Conservation (phyloP, 2,113 vertebrate genomes). For the Bubalus kerabau region DNA sequence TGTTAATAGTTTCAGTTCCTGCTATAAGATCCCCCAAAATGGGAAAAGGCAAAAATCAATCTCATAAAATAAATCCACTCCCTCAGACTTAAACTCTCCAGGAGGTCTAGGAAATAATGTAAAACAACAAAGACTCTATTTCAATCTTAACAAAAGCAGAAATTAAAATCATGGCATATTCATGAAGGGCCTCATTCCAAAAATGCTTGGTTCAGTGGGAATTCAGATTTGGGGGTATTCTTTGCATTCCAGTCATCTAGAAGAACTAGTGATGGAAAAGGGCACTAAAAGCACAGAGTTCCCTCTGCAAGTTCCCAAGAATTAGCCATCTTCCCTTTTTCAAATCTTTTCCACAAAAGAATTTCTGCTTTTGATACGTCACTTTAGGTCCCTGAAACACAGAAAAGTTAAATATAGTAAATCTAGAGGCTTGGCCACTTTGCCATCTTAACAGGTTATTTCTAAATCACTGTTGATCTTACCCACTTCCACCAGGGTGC, state of each 20-base stretch:
- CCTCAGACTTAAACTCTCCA: not conserved
- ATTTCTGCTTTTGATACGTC: constrained; percentile 1
- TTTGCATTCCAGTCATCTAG: constrained; percentile 32
- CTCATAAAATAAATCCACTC: not conserved
- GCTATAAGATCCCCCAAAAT: not conserved
- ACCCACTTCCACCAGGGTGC: too few relatives aligned
- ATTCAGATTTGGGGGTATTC: constrained; percentile 30
- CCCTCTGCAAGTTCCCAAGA: not conserved
- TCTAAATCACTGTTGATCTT: not conserved
- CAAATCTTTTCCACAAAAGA: not conserved
- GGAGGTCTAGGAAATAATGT: constrained; percentile 20
- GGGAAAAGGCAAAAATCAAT: not conserved
- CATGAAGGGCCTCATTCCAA: constrained; percentile 58
- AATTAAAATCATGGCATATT: constrained; percentile 53
- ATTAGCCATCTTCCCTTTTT: not conserved
- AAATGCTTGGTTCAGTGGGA: constrained; percentile 52
- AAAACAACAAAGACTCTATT: constrained; percentile 52
- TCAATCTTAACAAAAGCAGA: constrained; percentile 48
- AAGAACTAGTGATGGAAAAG: not conserved
- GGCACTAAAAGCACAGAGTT: not conserved
- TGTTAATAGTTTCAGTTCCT: not conserved
- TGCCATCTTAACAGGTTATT: not conserved
- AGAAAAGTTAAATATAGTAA: not conserved
- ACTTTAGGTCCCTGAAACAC: not conserved
- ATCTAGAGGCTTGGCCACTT: not conserved